Percentiles rank a stretch among this genome's conserved stretches.
These are phyloP conservation scores for Phenacoccus solenopsis DNA, from an alignment of 1,140 invertebrate species.

Conservation along the genomic window DNA sequence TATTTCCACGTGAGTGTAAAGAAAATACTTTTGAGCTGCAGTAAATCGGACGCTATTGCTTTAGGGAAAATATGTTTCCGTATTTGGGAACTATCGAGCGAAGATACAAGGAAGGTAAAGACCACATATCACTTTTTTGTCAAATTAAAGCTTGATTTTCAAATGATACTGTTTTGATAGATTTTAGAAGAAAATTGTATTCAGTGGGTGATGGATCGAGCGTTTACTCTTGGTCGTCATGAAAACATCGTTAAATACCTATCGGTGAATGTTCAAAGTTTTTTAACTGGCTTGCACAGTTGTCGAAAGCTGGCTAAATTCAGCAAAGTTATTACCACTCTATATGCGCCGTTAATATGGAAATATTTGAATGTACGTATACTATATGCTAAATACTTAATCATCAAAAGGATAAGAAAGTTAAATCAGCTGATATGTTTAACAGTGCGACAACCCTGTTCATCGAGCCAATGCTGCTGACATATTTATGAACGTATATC, in stretches of 20 bases:
- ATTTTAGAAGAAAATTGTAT: constrained; percentile 24
- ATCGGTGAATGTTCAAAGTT: constrained; percentile 22
- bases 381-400: too few relatives aligned
- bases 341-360: constrained; percentile 27
- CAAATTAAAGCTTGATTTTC: background rate
- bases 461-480: constrained; percentile 26
- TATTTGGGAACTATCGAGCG: constrained; percentile 19
- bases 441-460: constrained; percentile 25
- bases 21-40: background rate
- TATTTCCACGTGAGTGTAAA: background rate
- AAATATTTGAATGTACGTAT: constrained; percentile 24
- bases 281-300: constrained; percentile 23
- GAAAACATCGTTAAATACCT: constrained; percentile 18
- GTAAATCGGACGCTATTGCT: constrained; percentile 17
- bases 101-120: background rate
- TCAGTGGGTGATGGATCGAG: constrained; percentile 25
- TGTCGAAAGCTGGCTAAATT: constrained; percentile 20
- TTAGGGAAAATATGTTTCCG: constrained; percentile 23
- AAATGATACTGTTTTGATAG: constrained; percentile 18
- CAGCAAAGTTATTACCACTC: constrained; percentile 24
- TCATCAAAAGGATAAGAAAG: too few relatives aligned
- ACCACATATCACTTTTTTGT: background rate
- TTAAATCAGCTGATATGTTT: too few relatives aligned
- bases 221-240: constrained; percentile 21
- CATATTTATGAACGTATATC: constrained; percentile 27